Conservation (phyloP, 2,888 invertebrate genomes). For the Acanthosepion lycidas region DNA sequence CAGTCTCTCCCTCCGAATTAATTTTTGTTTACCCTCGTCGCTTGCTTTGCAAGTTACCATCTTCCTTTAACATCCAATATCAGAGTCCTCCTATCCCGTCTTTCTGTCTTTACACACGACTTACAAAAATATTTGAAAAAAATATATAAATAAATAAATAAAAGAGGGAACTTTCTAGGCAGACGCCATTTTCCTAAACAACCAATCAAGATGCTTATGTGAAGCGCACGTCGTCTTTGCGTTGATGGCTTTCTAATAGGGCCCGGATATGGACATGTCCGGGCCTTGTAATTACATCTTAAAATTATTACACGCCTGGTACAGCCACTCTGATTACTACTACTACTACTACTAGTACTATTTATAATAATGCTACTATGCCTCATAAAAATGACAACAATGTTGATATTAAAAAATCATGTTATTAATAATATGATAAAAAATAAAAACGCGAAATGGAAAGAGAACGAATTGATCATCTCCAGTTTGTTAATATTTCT, state of each 20-base stretch:
- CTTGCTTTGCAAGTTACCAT: no score
- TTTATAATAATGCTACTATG: no score
- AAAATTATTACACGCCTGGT: background rate
- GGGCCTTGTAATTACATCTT: constrained; percentile 7
- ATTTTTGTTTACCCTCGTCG: background rate
- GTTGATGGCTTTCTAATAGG: background rate
- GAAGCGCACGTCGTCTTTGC: background rate
- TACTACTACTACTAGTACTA: no score
- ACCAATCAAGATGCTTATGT: background rate
- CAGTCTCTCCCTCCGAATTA: background rate
- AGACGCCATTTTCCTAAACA: background rate
- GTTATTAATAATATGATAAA: no score
- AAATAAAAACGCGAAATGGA: no score
- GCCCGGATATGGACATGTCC: background rate
- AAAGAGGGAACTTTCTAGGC: background rate
- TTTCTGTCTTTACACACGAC: background rate
- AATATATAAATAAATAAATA: no score
- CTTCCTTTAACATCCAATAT: background rate
- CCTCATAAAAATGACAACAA: no score
- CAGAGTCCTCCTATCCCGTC: background rate
- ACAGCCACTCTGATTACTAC: background rate
- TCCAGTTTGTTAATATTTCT: no score
- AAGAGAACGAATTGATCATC: no score
- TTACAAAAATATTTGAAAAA: background rate
- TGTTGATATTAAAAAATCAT: no score